Percentiles rank a stretch among this genome's conserved stretches.
Conservation (phyloP, 2,888 invertebrate genomes). For the Drosophila maculinotata region DNA sequence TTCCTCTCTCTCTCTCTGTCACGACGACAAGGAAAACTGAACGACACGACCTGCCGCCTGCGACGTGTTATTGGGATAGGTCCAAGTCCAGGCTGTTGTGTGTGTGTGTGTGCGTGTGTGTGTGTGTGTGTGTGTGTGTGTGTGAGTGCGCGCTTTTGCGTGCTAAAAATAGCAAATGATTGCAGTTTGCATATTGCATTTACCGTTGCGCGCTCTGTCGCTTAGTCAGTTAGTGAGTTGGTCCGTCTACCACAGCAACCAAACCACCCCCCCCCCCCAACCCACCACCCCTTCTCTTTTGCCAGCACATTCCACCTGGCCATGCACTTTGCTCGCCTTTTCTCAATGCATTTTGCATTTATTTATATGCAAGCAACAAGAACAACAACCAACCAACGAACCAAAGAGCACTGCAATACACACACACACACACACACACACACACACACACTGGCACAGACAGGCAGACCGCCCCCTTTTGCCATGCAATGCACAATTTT, state of each 20-base stretch:
- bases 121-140: constrained; percentile 7
- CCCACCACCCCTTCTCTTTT: background rate
- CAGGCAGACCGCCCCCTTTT: constrained; percentile 22
- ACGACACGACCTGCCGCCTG: constrained; percentile 63
- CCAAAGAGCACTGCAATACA: constrained; percentile 42
- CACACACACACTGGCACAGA: background rate
- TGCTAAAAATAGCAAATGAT: constrained; percentile 69
- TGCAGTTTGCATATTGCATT: constrained; percentile 65
- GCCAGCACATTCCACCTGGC: constrained; percentile 41
- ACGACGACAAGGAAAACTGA: constrained; percentile 54
- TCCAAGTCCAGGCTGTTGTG: constrained; percentile 70
- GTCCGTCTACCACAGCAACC: constrained; percentile 10
- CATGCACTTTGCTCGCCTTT: constrained; percentile 60
- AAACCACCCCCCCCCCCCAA: constrained; percentile 1
- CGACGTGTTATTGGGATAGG: constrained; percentile 67
- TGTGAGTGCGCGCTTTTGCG: constrained; percentile 17
- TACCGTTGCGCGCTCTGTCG: constrained; percentile 45
- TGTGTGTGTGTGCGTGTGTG: constrained; percentile 16
- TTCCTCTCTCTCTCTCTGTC: background rate
- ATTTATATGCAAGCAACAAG: constrained; percentile 32
- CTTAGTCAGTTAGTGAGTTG: constrained; percentile 49
- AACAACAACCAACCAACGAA: constrained; percentile 8
- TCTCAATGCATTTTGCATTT: constrained; percentile 52
- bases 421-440: background rate
- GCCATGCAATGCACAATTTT: constrained; percentile 63